A percentile compares a stretch with the other conserved stretches of the same genome.
These are phyloP conservation scores for Hirudo medicinalis DNA, from an alignment of 1,140 invertebrate species.

Conservation along the genomic window DNA sequence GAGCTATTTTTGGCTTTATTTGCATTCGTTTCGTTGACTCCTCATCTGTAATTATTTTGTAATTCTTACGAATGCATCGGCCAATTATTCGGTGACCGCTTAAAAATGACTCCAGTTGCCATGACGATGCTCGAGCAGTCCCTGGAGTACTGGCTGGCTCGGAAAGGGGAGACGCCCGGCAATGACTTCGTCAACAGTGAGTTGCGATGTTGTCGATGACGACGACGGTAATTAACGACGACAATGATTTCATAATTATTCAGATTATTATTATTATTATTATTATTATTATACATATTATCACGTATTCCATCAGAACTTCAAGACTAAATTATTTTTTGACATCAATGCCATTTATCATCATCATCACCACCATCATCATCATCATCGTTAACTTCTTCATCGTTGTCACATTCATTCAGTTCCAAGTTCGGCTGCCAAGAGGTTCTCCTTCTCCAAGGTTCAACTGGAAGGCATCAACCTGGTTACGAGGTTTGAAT, in stretches of 20 bases:
- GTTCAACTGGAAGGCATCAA: constrained; percentile 35
- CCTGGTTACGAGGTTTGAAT: constrained; percentile 32
- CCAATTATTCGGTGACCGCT: too few species aligned
- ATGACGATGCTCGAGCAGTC: too few species aligned
- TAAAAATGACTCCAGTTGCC: too few species aligned
- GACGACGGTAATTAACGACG: too few species aligned
- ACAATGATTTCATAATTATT: background rate
- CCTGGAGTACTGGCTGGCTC: too few species aligned
- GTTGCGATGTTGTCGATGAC: too few species aligned
- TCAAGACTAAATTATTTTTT: background rate
- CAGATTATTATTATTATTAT: background rate
- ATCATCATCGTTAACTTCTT: background rate
- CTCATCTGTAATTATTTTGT: too few species aligned
- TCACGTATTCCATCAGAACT: background rate
- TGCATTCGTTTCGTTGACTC: too few species aligned
- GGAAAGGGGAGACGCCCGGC: too few species aligned
- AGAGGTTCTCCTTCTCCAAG: constrained; percentile 30
- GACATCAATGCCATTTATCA: background rate
- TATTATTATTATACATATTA: background rate
- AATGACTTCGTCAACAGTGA: too few species aligned
- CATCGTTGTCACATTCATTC: constrained; percentile 10
- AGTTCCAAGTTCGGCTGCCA: constrained; percentile 32
- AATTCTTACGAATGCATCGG: too few species aligned
- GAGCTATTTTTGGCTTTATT: too few species aligned
- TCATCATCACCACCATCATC: background rate